Evolutionary conservation across 2,888 invertebrate species (phyloP).

Genomic region (Parnassius mnemosyne): DNA sequence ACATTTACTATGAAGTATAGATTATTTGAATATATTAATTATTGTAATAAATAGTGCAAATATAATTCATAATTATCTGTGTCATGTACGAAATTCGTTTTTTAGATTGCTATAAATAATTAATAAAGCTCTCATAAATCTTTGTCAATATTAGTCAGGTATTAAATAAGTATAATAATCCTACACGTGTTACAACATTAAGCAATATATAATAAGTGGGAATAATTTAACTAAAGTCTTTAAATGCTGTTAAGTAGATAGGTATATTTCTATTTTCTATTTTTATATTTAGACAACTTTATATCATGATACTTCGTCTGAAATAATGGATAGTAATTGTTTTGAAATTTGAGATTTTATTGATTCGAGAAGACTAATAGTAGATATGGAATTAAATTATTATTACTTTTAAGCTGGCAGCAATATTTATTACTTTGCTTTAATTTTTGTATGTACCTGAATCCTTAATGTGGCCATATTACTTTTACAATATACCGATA

Average conservation of each 20-base stretch:
- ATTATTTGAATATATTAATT: constrained; percentile 43
- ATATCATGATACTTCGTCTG: constrained; percentile 59
- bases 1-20: constrained; percentile 53
- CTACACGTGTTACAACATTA: constrained; percentile 27
- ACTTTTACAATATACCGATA: constrained; percentile 55
- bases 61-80: constrained; percentile 42
- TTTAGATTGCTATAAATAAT: constrained; percentile 48
- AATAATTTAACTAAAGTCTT: constrained; percentile 33
- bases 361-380: constrained; percentile 67
- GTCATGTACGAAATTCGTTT: constrained; percentile 44
- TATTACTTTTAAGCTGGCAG: constrained; percentile 59
- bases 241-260: constrained; percentile 55
- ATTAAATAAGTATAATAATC: constrained; percentile 27
- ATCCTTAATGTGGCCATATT: constrained; percentile 78
- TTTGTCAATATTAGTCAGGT: constrained; percentile 26
- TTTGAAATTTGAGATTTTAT: constrained; percentile 65
- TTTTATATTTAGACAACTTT: constrained; percentile 55
- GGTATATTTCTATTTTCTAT: constrained; percentile 57
- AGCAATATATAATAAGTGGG: constrained; percentile 27
- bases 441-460: constrained; percentile 75
- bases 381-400: constrained; percentile 72
- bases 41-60: constrained; percentile 30
- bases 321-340: constrained; percentile 61
- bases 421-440: constrained; percentile 65
- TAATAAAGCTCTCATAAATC: constrained; percentile 43